A percentile compares a stretch with the other conserved stretches of the same genome.
Evolutionary conservation across 1,140 invertebrate species (phyloP).

Genomic region (Drosophila ambigua): DNA sequence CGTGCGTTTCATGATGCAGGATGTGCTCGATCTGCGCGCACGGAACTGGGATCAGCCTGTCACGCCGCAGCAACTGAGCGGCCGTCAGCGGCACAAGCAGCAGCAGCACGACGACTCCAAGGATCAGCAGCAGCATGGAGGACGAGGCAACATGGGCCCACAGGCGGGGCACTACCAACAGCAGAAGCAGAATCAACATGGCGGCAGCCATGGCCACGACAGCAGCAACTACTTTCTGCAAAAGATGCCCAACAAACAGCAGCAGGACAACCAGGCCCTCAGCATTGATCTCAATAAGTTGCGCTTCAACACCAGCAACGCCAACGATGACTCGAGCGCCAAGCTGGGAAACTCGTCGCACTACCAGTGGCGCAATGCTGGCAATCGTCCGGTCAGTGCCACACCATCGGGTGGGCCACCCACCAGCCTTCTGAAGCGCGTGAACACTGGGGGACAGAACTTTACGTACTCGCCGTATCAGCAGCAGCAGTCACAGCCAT

Average conservation of each 20-base stretch:
- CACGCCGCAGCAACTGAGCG: slow-evolving; percentile 14
- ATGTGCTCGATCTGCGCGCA: slow-evolving; percentile 94
- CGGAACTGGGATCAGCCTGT: slow-evolving; percentile 88
- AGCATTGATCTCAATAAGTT: slow-evolving; percentile 77
- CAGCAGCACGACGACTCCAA: slow-evolving; percentile 48
- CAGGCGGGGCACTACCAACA: slow-evolving; percentile 39
- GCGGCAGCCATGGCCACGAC: slow-evolving; percentile 50
- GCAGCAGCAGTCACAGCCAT: slow-evolving; percentile 25
- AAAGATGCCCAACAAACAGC: slow-evolving; percentile 60
- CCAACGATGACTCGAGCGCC: slow-evolving; percentile 49
- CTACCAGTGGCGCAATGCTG: slow-evolving; percentile 68
- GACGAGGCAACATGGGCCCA: slow-evolving; percentile 1
- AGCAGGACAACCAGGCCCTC: slow-evolving; percentile 70
- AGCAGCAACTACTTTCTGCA: slow-evolving; percentile 69
- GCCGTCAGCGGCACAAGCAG: slow-evolving; percentile 51
- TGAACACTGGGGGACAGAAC: slow-evolving; percentile 15
- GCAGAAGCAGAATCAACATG: slow-evolving; percentile 36
- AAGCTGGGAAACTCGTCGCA: slow-evolving; percentile 68
- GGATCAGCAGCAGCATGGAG: slow-evolving; percentile 40
- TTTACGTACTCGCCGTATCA: slow-evolving; percentile 45
- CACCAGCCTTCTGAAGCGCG: slow-evolving; percentile 46
- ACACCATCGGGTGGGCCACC: background rate
- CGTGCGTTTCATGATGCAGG: slow-evolving; percentile 89
- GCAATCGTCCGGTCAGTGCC: slow-evolving; percentile 59
- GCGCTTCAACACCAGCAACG: slow-evolving; percentile 65